Conservation (phyloP, 2,113 vertebrate species). For the Carassius gibelio region DNA sequence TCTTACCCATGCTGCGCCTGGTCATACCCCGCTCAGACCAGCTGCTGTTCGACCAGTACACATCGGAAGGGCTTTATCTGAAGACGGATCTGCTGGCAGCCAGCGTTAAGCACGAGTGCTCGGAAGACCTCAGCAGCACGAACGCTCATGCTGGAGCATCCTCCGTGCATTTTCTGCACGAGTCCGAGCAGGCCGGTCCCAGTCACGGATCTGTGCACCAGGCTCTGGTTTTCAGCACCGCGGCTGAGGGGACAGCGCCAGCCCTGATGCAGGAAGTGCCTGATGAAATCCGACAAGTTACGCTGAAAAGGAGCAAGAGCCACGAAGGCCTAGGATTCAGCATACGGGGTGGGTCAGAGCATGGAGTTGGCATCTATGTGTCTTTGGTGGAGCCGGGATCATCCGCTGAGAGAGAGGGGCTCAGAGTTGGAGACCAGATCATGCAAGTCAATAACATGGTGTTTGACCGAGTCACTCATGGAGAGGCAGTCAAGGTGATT, state of each 20-base stretch:
- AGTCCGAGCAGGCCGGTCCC: slow-evolving; percentile 43
- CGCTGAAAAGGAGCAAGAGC: slow-evolving; percentile 83
- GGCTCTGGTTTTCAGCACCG: slow-evolving; percentile 62
- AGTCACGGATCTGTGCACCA: slow-evolving; percentile 14
- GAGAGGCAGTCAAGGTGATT: slow-evolving; percentile 90
- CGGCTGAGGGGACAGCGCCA: slow-evolving; percentile 61
- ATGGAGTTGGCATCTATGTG: slow-evolving; percentile 92
- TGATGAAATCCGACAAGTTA: slow-evolving; percentile 81
- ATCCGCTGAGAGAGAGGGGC: slow-evolving; percentile 86
- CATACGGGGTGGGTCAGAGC: slow-evolving; percentile 91
- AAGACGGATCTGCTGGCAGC: slow-evolving; percentile 68
- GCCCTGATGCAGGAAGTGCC: slow-evolving; percentile 41
- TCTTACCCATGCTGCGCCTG: slow-evolving; percentile 89
- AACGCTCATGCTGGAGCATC: slow-evolving; percentile 45
- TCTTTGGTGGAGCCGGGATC: slow-evolving; percentile 91
- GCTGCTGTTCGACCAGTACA: slow-evolving; percentile 94
- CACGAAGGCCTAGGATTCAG: slow-evolving; percentile 93
- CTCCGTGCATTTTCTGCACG: slow-evolving; percentile 38
- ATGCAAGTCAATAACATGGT: slow-evolving; percentile 85
- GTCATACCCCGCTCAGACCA: slow-evolving; percentile 93
- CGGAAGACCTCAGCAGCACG: slow-evolving; percentile 54
- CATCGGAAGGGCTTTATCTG: slow-evolving; percentile 87
- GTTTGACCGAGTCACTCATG: slow-evolving; percentile 84
- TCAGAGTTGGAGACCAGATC: slow-evolving; percentile 91
- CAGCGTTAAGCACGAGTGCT: slow-evolving; percentile 54